These are phyloP conservation scores for Zoanthus gigantus DNA, from an alignment of 92 coral and sea anemone species.

Conservation along the genomic window DNA sequence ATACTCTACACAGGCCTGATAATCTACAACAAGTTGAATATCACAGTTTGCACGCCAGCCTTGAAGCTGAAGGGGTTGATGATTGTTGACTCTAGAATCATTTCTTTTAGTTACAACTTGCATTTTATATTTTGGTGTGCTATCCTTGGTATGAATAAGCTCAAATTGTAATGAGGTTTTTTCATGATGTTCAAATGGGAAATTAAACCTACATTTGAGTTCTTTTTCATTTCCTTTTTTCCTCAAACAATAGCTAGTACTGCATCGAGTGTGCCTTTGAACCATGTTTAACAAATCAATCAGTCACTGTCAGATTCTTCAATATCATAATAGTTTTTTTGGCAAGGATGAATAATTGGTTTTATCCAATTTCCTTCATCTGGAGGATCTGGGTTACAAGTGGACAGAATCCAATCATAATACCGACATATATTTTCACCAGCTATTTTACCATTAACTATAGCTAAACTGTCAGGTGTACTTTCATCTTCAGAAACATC, in stretches of 20 bases:
- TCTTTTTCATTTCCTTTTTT: too few species aligned
- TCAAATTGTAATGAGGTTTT: slow-evolving; percentile 26
- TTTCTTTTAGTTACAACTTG: slow-evolving; percentile 20
- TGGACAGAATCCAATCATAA: slow-evolving; percentile 76
- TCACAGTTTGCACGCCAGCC: slow-evolving; percentile 53
- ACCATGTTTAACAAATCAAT: neutral
- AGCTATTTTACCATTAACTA: slow-evolving; percentile 67
- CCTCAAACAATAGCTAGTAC: slow-evolving; percentile 32
- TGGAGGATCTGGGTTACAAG: slow-evolving; percentile 66
- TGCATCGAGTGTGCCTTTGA: slow-evolving; percentile 46
- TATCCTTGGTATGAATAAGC: slow-evolving; percentile 16
- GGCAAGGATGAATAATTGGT: slow-evolving; percentile 63
- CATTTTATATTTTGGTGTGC: slow-evolving; percentile 27
- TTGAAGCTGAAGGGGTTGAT: slow-evolving; percentile 54
- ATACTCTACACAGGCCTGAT: slow-evolving; percentile 56
- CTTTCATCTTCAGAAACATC: slow-evolving; percentile 13
- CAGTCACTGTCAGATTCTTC: slow-evolving; percentile 36
- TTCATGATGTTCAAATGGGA: too few species aligned
- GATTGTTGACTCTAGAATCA: slow-evolving; percentile 60
- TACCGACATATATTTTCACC: slow-evolving; percentile 65
- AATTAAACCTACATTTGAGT: too few species aligned
- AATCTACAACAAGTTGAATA: slow-evolving; percentile 64
- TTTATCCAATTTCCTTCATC: slow-evolving; percentile 74
- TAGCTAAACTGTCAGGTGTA: slow-evolving; percentile 21
- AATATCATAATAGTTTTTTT: slow-evolving; percentile 42